Conservation (phyloP, 2,113 vertebrate genomes). For the Platysteira castanea region DNA sequence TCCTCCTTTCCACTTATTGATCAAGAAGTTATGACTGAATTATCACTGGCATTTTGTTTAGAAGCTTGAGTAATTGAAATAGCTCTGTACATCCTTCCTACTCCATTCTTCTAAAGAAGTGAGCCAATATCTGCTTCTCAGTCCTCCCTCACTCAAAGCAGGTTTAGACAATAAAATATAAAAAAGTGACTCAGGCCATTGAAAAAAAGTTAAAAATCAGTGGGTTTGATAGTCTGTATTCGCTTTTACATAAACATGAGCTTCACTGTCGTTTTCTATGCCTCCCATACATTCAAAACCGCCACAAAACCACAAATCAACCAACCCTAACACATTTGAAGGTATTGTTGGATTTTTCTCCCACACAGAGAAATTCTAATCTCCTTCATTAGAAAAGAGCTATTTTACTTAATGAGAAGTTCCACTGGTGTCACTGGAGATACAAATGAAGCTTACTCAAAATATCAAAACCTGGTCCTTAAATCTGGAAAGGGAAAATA, state of each 20-base stretch:
- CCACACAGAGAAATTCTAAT: neutral
- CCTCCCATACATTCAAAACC: accelerated
- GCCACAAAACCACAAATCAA: neutral
- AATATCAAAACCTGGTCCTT: neutral
- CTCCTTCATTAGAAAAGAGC: neutral
- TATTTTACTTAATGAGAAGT: neutral
- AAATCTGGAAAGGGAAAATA: neutral
- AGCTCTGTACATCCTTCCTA: neutral
- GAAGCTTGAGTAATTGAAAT: conserved; percentile 62
- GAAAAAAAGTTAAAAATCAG: neutral
- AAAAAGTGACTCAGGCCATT: neutral
- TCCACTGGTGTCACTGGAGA: neutral
- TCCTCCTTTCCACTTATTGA: conserved; percentile 43
- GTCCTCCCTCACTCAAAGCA: neutral
- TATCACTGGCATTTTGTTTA: conserved; percentile 40
- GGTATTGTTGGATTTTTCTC: neutral
- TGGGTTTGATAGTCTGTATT: neutral
- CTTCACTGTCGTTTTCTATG: neutral
- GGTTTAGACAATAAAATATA: neutral
- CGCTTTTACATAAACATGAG: neutral
- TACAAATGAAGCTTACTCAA: neutral
- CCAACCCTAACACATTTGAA: neutral
- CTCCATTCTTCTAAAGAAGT: neutral
- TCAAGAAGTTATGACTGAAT: conserved; percentile 49
- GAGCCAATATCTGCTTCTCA: neutral